These are phyloP conservation scores for Drosophila paulistorum DNA, from an alignment of 1,140 invertebrate species.

Conservation along the genomic window DNA sequence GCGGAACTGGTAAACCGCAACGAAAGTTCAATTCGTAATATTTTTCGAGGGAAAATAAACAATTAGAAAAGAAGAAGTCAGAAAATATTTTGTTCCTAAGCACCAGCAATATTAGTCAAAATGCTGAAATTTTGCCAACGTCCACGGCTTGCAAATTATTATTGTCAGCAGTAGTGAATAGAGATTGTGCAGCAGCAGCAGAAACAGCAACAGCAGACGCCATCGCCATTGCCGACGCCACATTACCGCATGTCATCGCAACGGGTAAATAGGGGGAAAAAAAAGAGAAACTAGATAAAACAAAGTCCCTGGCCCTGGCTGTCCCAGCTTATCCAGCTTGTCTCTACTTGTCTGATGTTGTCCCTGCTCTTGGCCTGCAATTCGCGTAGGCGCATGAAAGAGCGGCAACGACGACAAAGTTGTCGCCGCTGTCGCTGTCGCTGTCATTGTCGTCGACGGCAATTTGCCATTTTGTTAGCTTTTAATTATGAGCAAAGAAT, in stretches of 20 bases:
- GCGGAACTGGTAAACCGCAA: too few species aligned
- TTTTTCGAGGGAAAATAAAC: too few species aligned
- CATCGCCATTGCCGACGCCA: constrained; percentile 4
- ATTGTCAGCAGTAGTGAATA: constrained; percentile 47
- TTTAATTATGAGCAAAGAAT: constrained; percentile 75
- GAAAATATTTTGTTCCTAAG: not conserved
- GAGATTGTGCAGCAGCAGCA: constrained; percentile 12
- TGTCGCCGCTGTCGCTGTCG: constrained; percentile 12
- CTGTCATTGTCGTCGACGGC: constrained; percentile 26
- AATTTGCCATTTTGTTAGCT: constrained; percentile 72
- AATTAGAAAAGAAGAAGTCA: too few species aligned
- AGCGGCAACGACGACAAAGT: not conserved
- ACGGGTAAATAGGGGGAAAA: constrained; percentile 67
- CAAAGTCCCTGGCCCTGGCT: not conserved
- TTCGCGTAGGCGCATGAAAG: constrained; percentile 6
- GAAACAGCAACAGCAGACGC: not conserved
- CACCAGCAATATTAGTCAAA: constrained; percentile 25
- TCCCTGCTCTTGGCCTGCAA: not conserved
- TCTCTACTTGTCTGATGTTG: not conserved
- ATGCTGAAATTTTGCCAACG: constrained; percentile 42
- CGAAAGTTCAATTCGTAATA: too few species aligned
- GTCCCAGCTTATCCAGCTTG: not conserved
- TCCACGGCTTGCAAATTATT: constrained; percentile 66
- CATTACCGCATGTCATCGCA: constrained; percentile 64
- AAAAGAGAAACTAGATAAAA: constrained; percentile 40